Evolutionary conservation across 2,797 vertebrate species (phyloP), one percentile per base, ranked within the genome.

Genomic region (Acrossocheilus fasciatus): DNA sequence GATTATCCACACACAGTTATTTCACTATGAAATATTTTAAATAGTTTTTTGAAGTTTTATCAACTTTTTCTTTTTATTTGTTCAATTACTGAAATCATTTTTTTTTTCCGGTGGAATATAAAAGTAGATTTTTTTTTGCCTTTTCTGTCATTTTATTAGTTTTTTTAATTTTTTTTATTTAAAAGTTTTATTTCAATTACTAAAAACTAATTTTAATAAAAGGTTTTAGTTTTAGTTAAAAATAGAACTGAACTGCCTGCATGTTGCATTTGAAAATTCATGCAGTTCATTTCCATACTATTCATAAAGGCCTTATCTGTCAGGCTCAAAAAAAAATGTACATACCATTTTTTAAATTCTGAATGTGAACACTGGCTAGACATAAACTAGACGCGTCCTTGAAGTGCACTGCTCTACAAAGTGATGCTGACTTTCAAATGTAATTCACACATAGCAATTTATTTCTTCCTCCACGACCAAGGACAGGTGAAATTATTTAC

Each of bases 391-490:
- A 41, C 39, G 4, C 0, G 8, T 68, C 66, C 66, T 62, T 64
- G 14, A 30, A 54, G 18, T 36, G 30, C 18, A 36, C 41, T 79
- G 57, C 2, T 4, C 77, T 62, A 9, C 54, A 79, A 45, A 26
- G n/a, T 45, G 39, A 79, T 45, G n/a, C 77, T 62, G 36, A 18
- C 57, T 79, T 62, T 30, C 14, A 62, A 79, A 62, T 45, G 77
- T 45, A 64, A 45, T 30, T 79, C 77, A 30, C 1, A 45, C 54
- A 79, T 3, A 18, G 57, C 23, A 43, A 79, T 78, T 78, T 18
- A 81, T 81, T 68, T 81, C 45, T 81, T 68, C 8, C 36, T 39
- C 57, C 36, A n/a, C 52, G 30, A 69, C 75, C 64, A 79, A 85
- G 39, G 50, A 34, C 64, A 70, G 4, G 18, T 77, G 66, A 85